Percentiles rank a stretch among this genome's conserved stretches.
These are phyloP conservation scores for Nesogale talazaci DNA, from an alignment of 2,113 vertebrate species.

Conservation along the genomic window DNA sequence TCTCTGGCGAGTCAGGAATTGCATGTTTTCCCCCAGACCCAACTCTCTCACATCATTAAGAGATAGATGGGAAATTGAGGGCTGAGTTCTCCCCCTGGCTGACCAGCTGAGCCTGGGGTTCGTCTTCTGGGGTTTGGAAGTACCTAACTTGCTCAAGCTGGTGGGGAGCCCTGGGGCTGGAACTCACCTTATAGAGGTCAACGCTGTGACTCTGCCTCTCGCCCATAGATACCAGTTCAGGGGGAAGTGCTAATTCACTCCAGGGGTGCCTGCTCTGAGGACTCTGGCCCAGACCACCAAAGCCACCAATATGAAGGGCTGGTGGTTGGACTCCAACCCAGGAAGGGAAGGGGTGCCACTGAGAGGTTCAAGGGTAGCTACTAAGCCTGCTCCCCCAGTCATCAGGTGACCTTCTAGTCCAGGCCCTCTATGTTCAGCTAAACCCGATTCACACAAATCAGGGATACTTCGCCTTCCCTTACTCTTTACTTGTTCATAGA, in stretches of 20 bases:
- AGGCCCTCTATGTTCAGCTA: not conserved
- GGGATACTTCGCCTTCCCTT: not conserved
- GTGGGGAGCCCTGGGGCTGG: not conserved
- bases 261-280: not conserved
- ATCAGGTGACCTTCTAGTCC: not conserved
- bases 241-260: not conserved
- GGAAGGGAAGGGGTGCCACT: too few relatives aligned
- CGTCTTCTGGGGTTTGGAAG: accelerated
- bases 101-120: not conserved
- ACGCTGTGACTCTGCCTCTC: not conserved
- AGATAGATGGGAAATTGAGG: not conserved
- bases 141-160: not conserved
- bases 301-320: too few relatives aligned
- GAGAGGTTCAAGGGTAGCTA: not conserved
- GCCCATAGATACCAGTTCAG: not conserved
- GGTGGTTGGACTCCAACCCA: not conserved
- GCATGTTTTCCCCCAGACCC: not conserved
- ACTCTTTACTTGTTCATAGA: not conserved
- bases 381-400: not conserved
- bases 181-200: not conserved
- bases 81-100: too few relatives aligned
- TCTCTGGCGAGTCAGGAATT: not conserved
- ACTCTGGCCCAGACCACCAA: not conserved
- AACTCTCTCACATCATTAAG: not conserved
- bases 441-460: not conserved